Percentiles rank a stretch among this genome's conserved stretches.
Conservation (phyloP, 2,888 invertebrate genomes). For the Acanthococcus lagerstroemiae region DNA sequence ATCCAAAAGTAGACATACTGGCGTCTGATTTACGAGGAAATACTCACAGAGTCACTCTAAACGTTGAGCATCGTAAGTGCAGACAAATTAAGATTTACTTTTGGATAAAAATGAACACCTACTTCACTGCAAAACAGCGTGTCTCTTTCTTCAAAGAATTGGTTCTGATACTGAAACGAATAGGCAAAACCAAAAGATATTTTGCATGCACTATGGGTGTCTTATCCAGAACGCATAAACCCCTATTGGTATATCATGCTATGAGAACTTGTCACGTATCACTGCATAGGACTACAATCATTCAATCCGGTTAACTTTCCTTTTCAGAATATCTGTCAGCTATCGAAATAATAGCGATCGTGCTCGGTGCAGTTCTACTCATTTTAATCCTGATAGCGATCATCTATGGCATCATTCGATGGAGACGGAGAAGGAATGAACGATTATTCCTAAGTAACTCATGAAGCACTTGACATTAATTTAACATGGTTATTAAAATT, state of each 20-base stretch:
- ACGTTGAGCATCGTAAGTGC: conserved; percentile 47
- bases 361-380: conserved; percentile 54
- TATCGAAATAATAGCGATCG: conserved; percentile 55
- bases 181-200: neutral
- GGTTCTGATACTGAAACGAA: too few species aligned
- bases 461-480: too few species aligned
- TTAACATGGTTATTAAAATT: too few species aligned
- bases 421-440: conserved; percentile 38
- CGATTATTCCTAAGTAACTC: conserved; percentile 5
- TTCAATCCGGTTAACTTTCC: too few species aligned
- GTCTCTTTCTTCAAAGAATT: too few species aligned
- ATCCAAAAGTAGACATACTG: conserved; percentile 54
- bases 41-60: conserved; percentile 51
- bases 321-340: conserved; percentile 37
- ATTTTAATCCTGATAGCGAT: conserved; percentile 52
- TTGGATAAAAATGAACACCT: conserved; percentile 1
- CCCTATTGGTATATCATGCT: too few species aligned
- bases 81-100: neutral
- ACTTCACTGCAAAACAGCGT: neutral
- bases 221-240: too few species aligned
- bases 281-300: too few species aligned
- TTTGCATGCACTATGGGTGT: too few species aligned
- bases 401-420: conserved; percentile 47
- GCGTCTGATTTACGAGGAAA: conserved; percentile 62
- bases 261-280: too few species aligned